These are phyloP conservation scores for Hyppa rectilinea DNA, from an alignment of 2,888 invertebrate genomes.

Conservation along the genomic window DNA sequence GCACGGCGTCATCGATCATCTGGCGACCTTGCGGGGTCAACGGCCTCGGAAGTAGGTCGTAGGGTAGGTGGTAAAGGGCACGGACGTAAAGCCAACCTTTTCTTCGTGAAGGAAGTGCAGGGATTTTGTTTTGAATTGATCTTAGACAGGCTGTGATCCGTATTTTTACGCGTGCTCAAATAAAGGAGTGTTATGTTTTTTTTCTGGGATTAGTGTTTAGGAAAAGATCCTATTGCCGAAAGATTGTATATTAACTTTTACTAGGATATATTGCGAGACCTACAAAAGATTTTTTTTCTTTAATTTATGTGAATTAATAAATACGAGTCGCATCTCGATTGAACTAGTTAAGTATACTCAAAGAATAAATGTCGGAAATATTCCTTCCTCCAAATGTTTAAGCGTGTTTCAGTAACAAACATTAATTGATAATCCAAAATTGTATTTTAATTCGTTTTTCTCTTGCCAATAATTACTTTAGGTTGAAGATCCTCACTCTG, in stretches of 20 bases:
- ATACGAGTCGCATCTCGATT: background rate
- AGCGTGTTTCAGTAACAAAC: background rate
- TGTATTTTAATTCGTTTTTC: background rate
- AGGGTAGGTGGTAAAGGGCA: slow-evolving; percentile 62
- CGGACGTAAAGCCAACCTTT: slow-evolving; percentile 37
- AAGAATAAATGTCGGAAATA: background rate
- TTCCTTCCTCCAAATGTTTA: background rate
- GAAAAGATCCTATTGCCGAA: too few species aligned
- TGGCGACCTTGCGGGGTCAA: slow-evolving; percentile 81
- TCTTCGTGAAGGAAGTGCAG: slow-evolving; percentile 21
- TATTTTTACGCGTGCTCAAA: background rate
- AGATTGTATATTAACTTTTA: too few species aligned
- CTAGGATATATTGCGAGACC: too few species aligned
- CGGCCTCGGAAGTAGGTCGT: slow-evolving; percentile 76
- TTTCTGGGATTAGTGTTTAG: background rate
- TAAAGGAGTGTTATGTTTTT: accelerated
- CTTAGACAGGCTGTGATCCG: background rate
- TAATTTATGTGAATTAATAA: background rate
- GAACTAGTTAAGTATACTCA: too few species aligned
- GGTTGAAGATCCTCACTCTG: background rate
- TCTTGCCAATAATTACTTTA: background rate
- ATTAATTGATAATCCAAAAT: background rate
- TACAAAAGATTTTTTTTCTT: background rate
- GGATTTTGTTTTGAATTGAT: slow-evolving; percentile 1
- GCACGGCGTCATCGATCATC: slow-evolving; percentile 78